Evolutionary conservation across 2,888 invertebrate species (phyloP).

Genomic region (Drosophila siamana): DNA sequence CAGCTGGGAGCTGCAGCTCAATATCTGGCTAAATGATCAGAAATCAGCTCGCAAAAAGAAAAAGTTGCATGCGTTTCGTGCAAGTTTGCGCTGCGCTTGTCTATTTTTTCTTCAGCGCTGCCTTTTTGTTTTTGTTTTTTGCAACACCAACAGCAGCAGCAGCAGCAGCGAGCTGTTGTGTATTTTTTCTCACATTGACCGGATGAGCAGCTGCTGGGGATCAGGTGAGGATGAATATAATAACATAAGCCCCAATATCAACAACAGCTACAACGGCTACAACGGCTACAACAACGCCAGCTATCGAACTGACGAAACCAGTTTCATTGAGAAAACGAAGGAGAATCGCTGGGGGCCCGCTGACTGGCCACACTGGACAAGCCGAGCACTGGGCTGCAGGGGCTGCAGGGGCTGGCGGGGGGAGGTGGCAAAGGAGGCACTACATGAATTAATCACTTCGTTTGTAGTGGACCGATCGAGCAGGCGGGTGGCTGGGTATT

Average conservation of each 20-base stretch:
- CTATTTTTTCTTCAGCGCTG: slow-evolving; percentile 55
- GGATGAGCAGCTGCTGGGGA: slow-evolving; percentile 84
- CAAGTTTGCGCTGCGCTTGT: slow-evolving; percentile 44
- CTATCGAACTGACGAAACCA: slow-evolving; percentile 79
- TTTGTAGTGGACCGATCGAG: slow-evolving; percentile 72
- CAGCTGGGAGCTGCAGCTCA: slow-evolving; percentile 41
- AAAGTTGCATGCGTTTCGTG: slow-evolving; percentile 76
- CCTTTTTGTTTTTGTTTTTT: slow-evolving; percentile 2
- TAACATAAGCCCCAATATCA: slow-evolving; percentile 81
- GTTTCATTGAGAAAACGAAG: slow-evolving; percentile 83
- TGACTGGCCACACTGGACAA: slow-evolving; percentile 18
- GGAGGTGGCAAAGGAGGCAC: slow-evolving; percentile 32
- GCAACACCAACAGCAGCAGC: too few species aligned
- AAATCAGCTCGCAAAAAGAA: slow-evolving; percentile 73
- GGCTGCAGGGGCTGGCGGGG: too few species aligned
- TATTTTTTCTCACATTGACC: slow-evolving; percentile 76
- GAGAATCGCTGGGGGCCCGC: slow-evolving; percentile 68
- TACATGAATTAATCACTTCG: slow-evolving; percentile 82
- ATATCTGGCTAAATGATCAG: slow-evolving; percentile 76
- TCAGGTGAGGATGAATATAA: slow-evolving; percentile 84
- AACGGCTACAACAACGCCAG: slow-evolving; percentile 50
- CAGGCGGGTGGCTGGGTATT: slow-evolving; percentile 70
- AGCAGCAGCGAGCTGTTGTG: slow-evolving; percentile 45
- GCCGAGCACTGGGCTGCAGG: too few species aligned
- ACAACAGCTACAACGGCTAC: slow-evolving; percentile 65